Conservation (phyloP, 2,888 invertebrate genomes). For the Lasioglossum morio region DNA sequence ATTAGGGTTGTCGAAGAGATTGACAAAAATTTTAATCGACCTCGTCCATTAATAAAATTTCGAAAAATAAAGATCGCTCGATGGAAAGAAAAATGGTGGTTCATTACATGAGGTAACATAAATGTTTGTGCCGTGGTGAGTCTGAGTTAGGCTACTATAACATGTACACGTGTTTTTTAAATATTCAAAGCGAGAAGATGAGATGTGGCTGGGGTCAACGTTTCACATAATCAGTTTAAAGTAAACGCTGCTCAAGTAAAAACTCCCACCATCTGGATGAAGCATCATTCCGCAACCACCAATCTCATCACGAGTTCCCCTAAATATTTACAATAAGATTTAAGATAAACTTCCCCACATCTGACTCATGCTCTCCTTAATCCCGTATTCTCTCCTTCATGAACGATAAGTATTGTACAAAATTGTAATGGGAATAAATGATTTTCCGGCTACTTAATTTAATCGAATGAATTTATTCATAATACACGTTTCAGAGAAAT, state of each 20-base stretch:
- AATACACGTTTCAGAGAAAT: not conserved
- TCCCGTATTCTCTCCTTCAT: conserved; percentile 37
- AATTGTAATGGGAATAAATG: not conserved
- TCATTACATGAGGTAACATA: conserved; percentile 21
- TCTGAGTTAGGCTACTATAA: conserved; percentile 47
- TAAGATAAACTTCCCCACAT: conserved; percentile 32
- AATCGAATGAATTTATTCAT: too few relatives aligned
- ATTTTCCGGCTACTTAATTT: too few relatives aligned
- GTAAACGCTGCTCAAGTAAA: conserved; percentile 64
- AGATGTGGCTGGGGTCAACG: conserved; percentile 46
- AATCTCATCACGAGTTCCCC: conserved; percentile 42
- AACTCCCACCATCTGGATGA: conserved; percentile 53
- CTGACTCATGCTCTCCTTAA: conserved; percentile 20
- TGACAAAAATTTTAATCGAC: not conserved
- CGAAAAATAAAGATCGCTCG: too few relatives aligned
- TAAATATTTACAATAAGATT: conserved; percentile 65
- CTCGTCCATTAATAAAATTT: not conserved
- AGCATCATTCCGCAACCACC: conserved; percentile 42
- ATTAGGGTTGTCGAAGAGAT: not conserved
- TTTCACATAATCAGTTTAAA: conserved; percentile 56
- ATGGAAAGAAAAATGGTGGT: conserved; percentile 6
- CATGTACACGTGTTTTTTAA: conserved; percentile 50
- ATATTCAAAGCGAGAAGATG: conserved; percentile 45
- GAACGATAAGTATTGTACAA: not conserved
- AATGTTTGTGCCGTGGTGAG: conserved; percentile 61